Percentiles rank a stretch among this genome's conserved stretches.
Conservation (phyloP, 1,140 invertebrate genomes). For the Pseudachorutes palmiensis region DNA sequence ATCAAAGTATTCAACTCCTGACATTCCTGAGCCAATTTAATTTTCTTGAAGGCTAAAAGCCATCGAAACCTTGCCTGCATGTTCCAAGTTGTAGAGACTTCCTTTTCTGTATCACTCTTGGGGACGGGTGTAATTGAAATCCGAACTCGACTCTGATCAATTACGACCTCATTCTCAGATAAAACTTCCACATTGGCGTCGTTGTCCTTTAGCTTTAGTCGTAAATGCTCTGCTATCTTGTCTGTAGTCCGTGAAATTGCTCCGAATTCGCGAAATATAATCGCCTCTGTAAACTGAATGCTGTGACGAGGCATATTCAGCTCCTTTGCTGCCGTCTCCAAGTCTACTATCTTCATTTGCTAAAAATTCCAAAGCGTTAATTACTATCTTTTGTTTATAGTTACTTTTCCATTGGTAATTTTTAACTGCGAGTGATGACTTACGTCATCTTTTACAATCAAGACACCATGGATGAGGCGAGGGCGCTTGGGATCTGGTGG, state of each 20-base stretch:
- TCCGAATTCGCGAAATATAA: conserved; percentile 70
- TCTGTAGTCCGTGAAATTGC: conserved; percentile 66
- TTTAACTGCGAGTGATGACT: conserved; percentile 26
- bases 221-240: conserved; percentile 64
- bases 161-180: conserved; percentile 70
- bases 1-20: conserved; percentile 16
- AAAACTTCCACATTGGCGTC: conserved; percentile 56
- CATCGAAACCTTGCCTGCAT: conserved; percentile 59
- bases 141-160: conserved; percentile 80
- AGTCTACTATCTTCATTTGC: conserved; percentile 75
- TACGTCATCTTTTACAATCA: conserved; percentile 79
- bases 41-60: not conserved
- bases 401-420: not conserved
- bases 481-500: conserved; percentile 80
- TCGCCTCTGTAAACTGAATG: conserved; percentile 81
- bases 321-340: conserved; percentile 80
- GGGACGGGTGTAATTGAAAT: conserved; percentile 61
- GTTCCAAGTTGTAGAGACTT: conserved; percentile 88
- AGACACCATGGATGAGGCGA: conserved; percentile 75
- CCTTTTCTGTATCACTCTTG: conserved; percentile 66
- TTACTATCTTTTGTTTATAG: not conserved
- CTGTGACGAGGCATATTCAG: conserved; percentile 72
- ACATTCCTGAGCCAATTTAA: too few relatives aligned
- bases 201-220: conserved; percentile 49
- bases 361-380: conserved; percentile 37